Conservation (phyloP, 2,113 vertebrate species). For the Nipponia nippon region DNA sequence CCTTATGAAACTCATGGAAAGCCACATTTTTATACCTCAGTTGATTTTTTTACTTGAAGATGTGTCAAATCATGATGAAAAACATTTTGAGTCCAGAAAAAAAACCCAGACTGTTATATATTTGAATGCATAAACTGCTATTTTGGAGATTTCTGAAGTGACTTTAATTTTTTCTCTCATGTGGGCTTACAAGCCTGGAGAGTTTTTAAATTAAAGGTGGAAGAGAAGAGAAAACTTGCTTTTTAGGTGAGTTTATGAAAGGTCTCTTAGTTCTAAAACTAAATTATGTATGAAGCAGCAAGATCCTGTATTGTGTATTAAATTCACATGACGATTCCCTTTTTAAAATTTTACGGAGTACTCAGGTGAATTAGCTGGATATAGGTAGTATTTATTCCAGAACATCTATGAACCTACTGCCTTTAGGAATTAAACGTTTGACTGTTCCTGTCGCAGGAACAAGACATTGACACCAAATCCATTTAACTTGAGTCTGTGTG, state of each 20-base stretch:
- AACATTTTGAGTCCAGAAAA: not conserved
- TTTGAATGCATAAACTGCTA: constrained; percentile 6
- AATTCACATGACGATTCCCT: not conserved
- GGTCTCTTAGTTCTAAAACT: not conserved
- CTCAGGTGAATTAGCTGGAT: not conserved
- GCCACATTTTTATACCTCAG: not conserved
- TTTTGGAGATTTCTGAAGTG: not conserved
- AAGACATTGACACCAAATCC: not conserved
- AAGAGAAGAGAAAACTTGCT: not conserved
- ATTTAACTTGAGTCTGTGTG: not conserved
- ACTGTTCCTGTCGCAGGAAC: not conserved
- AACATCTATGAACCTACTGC: not conserved
- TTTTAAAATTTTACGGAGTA: not conserved
- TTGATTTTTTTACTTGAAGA: not conserved
- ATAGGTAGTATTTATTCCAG: not conserved
- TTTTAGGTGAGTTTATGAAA: constrained; percentile 20
- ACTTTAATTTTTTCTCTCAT: not conserved
- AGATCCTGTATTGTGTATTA: not conserved
- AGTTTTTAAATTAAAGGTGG: constrained; percentile 17
- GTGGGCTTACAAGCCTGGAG: not conserved
- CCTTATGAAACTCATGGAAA: not conserved
- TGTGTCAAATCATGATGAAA: not conserved
- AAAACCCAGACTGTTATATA: not conserved
- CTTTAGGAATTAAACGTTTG: not conserved
- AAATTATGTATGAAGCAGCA: constrained; percentile 19